Base-by-base conservation (phyloP, 1,140 invertebrate genomes). In the Odontomachus brunneus region DNA sequence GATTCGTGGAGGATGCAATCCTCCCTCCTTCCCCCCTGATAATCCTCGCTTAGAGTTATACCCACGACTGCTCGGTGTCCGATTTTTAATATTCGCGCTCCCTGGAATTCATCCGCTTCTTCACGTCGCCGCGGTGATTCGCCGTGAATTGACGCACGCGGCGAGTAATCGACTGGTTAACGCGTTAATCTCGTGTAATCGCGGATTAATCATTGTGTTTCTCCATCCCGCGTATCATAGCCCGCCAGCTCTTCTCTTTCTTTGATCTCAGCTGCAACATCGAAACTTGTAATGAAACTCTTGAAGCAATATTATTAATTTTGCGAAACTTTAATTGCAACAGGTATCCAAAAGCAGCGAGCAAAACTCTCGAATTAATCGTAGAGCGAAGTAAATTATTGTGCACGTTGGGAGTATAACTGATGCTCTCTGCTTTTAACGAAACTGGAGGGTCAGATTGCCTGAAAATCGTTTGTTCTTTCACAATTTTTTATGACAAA, bases 11-110 rank as follows among this genome's bases (percentile, higher is more conserved):
- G 44, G 73, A 22, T 75, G 59, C 73, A 76, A 76, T 29, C 59
- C 29, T 5, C 29, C 5, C 2, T 5, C 29, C 29, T 33, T 33
- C 29, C 9, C 38, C 38, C 26, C 49, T 15, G 60, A 76, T 76
- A 76, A 76, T 76, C 29, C 62, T 53, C 29, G 74, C 62, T 66
- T 38, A 53, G 74, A 66, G 48, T 53, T 29, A 44, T 44, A 66
- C 74, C 29, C 60, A 76, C 66, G 74, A 66, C 62, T 29, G 55
- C 62, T 29, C 72, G 26, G 7, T 38, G 44, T 75, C 57, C 60
- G 48, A 76, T 76, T 76, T n/a, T 76, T 76, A 76, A 76, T 76
- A 76, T 76, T 66, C 38, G 65, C 60, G 19, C 60, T 17, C 38
- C 19, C 15, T n/a, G 73, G 73, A 76, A 76, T 76, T 66, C 66